phyloP scores from a whole-genome alignment of 2,797 vertebrate genomes.

The Acestrorhynchus altus region DNA sequence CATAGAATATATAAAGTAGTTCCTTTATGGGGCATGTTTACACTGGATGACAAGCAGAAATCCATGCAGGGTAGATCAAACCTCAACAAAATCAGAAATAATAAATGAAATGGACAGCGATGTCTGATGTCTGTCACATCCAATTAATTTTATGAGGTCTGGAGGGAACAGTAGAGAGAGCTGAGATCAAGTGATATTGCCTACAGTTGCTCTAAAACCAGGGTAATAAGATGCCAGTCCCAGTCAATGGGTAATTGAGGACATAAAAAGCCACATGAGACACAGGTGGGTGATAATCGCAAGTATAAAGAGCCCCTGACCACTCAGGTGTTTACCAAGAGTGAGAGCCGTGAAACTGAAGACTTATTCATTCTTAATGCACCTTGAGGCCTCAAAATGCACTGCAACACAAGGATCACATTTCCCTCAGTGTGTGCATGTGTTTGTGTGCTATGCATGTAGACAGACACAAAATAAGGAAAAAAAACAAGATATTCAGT shows the following conservation, averaged over 20 bases:
- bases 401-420: constrained; percentile 38
- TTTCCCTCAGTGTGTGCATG: constrained; percentile 50
- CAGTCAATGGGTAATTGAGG: constrained; percentile 52
- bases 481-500: constrained; percentile 38
- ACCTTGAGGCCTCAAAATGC: constrained; percentile 46
- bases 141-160: neutral
- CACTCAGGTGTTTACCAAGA: constrained; percentile 54
- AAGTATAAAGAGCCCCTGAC: constrained; percentile 51
- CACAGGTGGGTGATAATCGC: constrained; percentile 50
- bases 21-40: neutral
- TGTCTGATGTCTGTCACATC: neutral
- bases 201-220: constrained; percentile 36
- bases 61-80: neutral
- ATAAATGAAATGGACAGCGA: neutral
- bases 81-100: neutral
- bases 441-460: constrained; percentile 14
- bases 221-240: constrained; percentile 47
- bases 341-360: constrained; percentile 59
- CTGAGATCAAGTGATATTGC: constrained; percentile 17
- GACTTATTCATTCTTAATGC: constrained; percentile 58
- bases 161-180: constrained; percentile 15
- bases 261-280: constrained; percentile 56
- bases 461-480: constrained; percentile 31
- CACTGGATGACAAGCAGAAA: neutral
- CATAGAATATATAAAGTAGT: no score